Base-by-base conservation (phyloP, 2,113 vertebrate species). In the Sturnira hondurensis region DNA sequence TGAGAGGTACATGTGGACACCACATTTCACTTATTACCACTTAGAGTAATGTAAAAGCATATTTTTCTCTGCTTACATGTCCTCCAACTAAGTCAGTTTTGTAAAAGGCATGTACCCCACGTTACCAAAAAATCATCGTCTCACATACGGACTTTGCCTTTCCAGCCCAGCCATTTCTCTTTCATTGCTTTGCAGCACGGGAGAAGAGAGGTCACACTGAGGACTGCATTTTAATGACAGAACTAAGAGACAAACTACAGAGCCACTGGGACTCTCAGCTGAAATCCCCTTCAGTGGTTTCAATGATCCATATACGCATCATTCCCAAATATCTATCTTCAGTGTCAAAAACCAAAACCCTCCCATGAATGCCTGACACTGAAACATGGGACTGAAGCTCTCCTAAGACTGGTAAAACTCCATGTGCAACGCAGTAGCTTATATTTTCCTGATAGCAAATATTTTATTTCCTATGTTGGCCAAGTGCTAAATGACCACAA, bases 21-120 rank as follows among this genome's bases (percentile, higher is more conserved):
- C 28, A 58, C 47, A 77, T 73, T 87, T 93, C 86, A 93, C 61
- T 93, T 81, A 87, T 43, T 89, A 81, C 68, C 56, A n/a, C 43
- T 86, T 84, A 85, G 28, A 85, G 68, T 76, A 91, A 15, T 54
- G 5, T 73, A 68, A 80, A 88, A 81, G 16, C 8, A 16, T 47
- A 84, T 67, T 82, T 89, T 58, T 61, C 50, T 63, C 33, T 70
- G 16, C 14, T 86, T n/a, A 84, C 14, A 33, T 41, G 78, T 26
- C 41, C 28, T 89, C n/a, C 52, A 5, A 63, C 3, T 52, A n/a
- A 71, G 5, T 76, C 58, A 70, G 3, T 67, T 76, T 81, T 82
- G 12, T 4, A 80, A 19, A 68, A 6, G 13, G 80, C 8, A 61
- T 15, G 81, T 24, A 77, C 13, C 38, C 12, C 13, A 52, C 45